phyloP scores from a whole-genome alignment of 2,888 invertebrate genomes.

The Spialia ferax region DNA sequence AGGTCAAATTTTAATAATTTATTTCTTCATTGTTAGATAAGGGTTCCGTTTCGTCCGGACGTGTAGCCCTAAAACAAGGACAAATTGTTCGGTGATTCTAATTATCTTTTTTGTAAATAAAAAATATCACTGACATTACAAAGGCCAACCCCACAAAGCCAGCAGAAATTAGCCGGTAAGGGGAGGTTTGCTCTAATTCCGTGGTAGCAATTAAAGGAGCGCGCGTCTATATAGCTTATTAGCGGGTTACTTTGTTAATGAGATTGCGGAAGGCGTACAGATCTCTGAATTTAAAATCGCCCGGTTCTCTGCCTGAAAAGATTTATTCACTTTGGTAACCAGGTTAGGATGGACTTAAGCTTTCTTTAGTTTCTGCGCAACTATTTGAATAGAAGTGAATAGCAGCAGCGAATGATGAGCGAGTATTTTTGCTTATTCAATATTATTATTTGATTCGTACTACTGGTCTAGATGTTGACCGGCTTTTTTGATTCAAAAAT shows the following conservation, averaged over 20 bases:
- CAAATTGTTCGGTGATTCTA: not conserved
- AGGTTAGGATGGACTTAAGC: slow-evolving; percentile 3
- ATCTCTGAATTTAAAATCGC: slow-evolving; percentile 28
- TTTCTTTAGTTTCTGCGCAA: slow-evolving; percentile 12
- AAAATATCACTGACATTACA: slow-evolving; percentile 17
- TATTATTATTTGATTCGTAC: not conserved
- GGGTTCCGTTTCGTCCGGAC: not conserved
- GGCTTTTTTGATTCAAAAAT: not conserved
- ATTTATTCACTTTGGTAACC: slow-evolving; percentile 13
- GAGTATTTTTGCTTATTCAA: slow-evolving; percentile 15
- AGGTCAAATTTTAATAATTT: no score
- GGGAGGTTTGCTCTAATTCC: slow-evolving; percentile 17
- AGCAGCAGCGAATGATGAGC: not conserved
- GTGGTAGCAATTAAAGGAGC: slow-evolving; percentile 27
- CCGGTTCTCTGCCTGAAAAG: slow-evolving; percentile 13
- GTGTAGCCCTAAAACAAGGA: not conserved
- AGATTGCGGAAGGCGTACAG: slow-evolving; percentile 19
- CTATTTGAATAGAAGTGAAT: slow-evolving; percentile 17
- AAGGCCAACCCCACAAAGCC: slow-evolving; percentile 16
- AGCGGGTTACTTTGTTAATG: slow-evolving; percentile 36
- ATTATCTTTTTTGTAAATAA: slow-evolving; percentile 7
- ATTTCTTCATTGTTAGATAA: no score
- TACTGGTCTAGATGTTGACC: not conserved
- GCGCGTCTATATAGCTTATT: slow-evolving; percentile 27
- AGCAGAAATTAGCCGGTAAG: slow-evolving; percentile 5